These are phyloP conservation scores for Morpho deidamia DNA, from an alignment of 2,888 invertebrate species.

Conservation along the genomic window DNA sequence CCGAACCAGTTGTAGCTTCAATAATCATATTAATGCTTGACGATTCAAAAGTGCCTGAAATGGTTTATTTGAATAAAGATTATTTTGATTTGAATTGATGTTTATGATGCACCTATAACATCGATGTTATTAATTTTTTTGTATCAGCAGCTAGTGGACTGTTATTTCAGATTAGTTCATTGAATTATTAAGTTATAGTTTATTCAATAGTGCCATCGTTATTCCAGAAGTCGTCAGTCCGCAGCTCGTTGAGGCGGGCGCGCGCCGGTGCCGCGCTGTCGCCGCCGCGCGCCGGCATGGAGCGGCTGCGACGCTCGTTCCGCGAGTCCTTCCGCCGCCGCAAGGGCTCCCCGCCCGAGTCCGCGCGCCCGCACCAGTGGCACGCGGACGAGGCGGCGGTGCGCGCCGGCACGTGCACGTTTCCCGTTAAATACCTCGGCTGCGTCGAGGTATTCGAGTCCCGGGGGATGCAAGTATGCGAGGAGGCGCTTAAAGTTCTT, in stretches of 20 bases:
- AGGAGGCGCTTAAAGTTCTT: conserved; percentile 98
- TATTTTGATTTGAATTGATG: too few relatives aligned
- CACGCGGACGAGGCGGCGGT: conserved; percentile 98
- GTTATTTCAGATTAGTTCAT: too few relatives aligned
- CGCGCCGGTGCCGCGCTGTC: conserved; percentile 70
- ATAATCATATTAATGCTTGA: too few relatives aligned
- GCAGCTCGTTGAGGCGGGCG: conserved; percentile 66
- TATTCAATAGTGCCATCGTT: neutral
- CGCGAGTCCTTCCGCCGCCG: conserved; percentile 96
- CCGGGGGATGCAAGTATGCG: conserved; percentile 99
- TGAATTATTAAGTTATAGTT: too few relatives aligned
- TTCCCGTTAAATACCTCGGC: conserved; percentile 98
- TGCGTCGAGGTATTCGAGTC: conserved; percentile 99
- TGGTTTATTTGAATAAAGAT: too few relatives aligned
- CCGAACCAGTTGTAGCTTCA: too few relatives aligned
- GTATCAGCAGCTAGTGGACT: too few relatives aligned
- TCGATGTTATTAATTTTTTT: too few relatives aligned
- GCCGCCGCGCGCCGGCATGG: conserved; percentile 83
- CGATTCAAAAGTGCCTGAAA: too few relatives aligned
- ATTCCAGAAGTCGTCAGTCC: conserved; percentile 70
- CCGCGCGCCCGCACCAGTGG: conserved; percentile 98
- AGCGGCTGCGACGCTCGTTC: conserved; percentile 92
- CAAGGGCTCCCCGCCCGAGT: conserved; percentile 92
- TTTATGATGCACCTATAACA: too few relatives aligned
- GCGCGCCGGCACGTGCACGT: conserved; percentile 96